phyloP scores from a whole-genome alignment of 2,888 invertebrate species.

The Cyclophora punctaria region DNA sequence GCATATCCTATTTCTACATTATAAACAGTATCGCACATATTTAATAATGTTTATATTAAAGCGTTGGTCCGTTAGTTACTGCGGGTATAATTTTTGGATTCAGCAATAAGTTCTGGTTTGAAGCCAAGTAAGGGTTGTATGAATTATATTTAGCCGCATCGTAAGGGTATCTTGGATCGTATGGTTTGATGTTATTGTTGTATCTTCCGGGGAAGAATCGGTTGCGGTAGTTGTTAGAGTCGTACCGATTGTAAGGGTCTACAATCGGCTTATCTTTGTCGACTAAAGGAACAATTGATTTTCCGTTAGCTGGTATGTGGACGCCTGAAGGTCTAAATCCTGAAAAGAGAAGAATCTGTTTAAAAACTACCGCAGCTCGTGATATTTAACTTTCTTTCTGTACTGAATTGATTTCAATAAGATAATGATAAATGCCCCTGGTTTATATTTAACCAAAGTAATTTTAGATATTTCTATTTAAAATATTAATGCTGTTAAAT shows the following conservation, averaged over 20 bases:
- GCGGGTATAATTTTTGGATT: slow-evolving; percentile 2
- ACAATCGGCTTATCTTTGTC: slow-evolving; percentile 31
- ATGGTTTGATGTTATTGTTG: slow-evolving; percentile 29
- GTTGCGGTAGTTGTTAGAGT: slow-evolving; percentile 28
- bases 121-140: slow-evolving; percentile 23
- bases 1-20: slow-evolving; percentile 1
- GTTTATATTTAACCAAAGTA: too few species aligned
- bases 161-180: slow-evolving; percentile 35
- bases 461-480: too few species aligned
- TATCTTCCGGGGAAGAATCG: slow-evolving; percentile 30
- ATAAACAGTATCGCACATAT: background rate
- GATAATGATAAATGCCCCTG: too few species aligned
- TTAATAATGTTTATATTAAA: background rate
- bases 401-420: too few species aligned
- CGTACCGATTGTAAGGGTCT: slow-evolving; percentile 38
- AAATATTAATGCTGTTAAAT: too few species aligned
- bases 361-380: background rate
- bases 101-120: slow-evolving; percentile 7
- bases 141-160: slow-evolving; percentile 27
- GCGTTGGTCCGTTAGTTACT: background rate
- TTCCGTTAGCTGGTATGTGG: slow-evolving; percentile 77
- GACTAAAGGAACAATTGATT: slow-evolving; percentile 56
- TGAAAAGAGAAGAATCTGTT: slow-evolving; percentile 19
- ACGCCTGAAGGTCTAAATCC: slow-evolving; percentile 79
- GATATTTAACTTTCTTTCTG: too few species aligned